Evolutionary conservation across 2,888 invertebrate genomes (phyloP).

Genomic region (Gandaritis pyraliata): DNA sequence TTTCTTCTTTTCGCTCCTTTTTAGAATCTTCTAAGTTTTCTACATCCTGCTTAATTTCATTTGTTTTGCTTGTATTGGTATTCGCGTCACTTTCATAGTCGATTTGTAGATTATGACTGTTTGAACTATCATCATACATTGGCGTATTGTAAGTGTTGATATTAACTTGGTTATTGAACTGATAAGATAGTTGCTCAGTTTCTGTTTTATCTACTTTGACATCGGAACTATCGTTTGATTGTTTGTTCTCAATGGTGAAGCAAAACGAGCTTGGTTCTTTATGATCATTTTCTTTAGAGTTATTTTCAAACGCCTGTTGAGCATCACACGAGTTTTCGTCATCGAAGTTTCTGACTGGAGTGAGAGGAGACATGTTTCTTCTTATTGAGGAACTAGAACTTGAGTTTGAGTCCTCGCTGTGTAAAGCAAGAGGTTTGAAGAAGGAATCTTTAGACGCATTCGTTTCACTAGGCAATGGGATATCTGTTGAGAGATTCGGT

Average conservation of each 20-base stretch:
- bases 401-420: conserved; percentile 71
- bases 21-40: conserved; percentile 68
- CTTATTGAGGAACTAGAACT: conserved; percentile 74
- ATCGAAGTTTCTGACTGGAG: conserved; percentile 76
- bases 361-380: conserved; percentile 78
- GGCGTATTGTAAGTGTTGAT: conserved; percentile 72
- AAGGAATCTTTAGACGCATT: conserved; percentile 55
- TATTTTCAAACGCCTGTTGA: conserved; percentile 76
- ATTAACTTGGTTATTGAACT: conserved; percentile 72
- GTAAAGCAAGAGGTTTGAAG: conserved; percentile 63
- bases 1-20: conserved; percentile 69
- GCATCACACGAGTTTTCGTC: conserved; percentile 80
- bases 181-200: conserved; percentile 64
- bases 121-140: conserved; percentile 76
- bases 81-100: conserved; percentile 80
- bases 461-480: conserved; percentile 66
- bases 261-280: conserved; percentile 71
- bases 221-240: conserved; percentile 57
- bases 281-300: conserved; percentile 60
- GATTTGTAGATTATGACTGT: conserved; percentile 74
- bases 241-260: conserved; percentile 72
- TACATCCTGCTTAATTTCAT: conserved; percentile 65
- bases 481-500: conserved; percentile 52
- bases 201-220: conserved; percentile 64
- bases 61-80: conserved; percentile 62